Evolutionary conservation across 2,797 vertebrate genomes (phyloP).

Genomic region (Spatula versicolor): DNA sequence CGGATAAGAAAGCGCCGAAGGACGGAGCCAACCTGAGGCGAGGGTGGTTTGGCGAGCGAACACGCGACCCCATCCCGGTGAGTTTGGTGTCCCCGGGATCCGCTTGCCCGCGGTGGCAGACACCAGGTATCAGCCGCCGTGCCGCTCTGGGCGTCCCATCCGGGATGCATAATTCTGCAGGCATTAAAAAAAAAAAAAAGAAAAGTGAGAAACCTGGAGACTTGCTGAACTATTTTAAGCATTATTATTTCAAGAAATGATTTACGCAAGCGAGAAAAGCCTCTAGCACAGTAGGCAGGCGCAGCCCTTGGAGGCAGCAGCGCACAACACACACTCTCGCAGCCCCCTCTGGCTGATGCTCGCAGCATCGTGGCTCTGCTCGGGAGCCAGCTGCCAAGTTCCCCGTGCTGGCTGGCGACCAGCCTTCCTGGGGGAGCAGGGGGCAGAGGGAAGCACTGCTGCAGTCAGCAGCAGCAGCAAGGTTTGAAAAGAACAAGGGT

Average conservation of each 20-base stretch:
- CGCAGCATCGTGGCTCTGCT: slow-evolving; percentile 18
- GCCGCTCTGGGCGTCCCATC: background rate
- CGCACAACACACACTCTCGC: slow-evolving; percentile 35
- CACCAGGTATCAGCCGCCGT: background rate
- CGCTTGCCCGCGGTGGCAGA: accelerated
- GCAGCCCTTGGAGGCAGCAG: slow-evolving; percentile 15
- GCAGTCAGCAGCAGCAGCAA: background rate
- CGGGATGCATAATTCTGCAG: background rate
- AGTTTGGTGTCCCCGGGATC: background rate
- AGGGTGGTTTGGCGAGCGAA: background rate
- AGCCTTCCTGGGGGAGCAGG: background rate
- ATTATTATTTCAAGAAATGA: slow-evolving; percentile 68
- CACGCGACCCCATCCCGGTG: accelerated
- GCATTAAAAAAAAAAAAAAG: background rate
- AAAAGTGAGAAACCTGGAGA: slow-evolving; percentile 41
- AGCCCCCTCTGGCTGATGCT: slow-evolving; percentile 72
- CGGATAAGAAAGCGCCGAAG: background rate
- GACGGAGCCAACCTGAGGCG: background rate
- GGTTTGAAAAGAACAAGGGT: slow-evolving; percentile 69
- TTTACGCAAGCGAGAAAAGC: slow-evolving; percentile 71
- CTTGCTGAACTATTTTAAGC: slow-evolving; percentile 60
- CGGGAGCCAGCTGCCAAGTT: background rate
- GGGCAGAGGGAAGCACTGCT: background rate
- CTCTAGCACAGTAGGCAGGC: slow-evolving; percentile 66
- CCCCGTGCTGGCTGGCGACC: background rate